Evolutionary conservation across 2,888 invertebrate genomes (phyloP).

Genomic region (Eupithecia subfuscata): DNA sequence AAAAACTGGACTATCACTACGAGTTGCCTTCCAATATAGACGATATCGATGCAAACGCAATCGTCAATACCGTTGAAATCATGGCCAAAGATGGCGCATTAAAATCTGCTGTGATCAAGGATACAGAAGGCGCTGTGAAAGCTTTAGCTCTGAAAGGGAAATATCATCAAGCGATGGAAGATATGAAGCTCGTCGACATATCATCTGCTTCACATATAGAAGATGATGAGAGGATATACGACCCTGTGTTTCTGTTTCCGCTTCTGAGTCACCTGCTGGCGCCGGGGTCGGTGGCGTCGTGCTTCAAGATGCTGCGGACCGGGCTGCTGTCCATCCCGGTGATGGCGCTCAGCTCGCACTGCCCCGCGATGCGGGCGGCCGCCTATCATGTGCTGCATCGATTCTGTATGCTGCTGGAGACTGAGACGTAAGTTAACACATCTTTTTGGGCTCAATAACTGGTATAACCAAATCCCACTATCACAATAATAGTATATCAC

Average conservation of each 20-base stretch:
- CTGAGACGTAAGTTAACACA: constrained; percentile 81
- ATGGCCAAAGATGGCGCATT: constrained; percentile 56
- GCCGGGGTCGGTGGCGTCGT: constrained; percentile 89
- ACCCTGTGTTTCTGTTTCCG: constrained; percentile 92
- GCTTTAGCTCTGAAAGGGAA: constrained; percentile 55
- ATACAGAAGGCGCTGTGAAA: constrained; percentile 56
- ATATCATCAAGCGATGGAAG: constrained; percentile 50
- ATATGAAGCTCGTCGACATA: constrained; percentile 54
- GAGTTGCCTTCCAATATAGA: constrained; percentile 56
- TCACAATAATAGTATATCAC: too few relatives aligned
- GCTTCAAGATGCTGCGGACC: constrained; percentile 87
- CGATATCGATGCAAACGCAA: constrained; percentile 43
- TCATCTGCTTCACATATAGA: constrained; percentile 56
- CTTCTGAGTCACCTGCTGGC: constrained; percentile 89
- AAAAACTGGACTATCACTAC: constrained; percentile 81
- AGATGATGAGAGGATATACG: constrained; percentile 85
- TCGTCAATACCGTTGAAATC: constrained; percentile 52
- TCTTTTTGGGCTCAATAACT: background rate
- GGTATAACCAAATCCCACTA: background rate
- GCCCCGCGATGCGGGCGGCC: constrained; percentile 86
- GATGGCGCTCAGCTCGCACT: constrained; percentile 87
- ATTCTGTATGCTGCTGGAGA: constrained; percentile 90
- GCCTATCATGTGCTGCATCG: constrained; percentile 90
- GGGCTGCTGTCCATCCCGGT: constrained; percentile 89
- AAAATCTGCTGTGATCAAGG: constrained; percentile 52